Base-by-base conservation (phyloP, 2,113 vertebrate genomes). In the Phalacrocorax brasilianus region DNA sequence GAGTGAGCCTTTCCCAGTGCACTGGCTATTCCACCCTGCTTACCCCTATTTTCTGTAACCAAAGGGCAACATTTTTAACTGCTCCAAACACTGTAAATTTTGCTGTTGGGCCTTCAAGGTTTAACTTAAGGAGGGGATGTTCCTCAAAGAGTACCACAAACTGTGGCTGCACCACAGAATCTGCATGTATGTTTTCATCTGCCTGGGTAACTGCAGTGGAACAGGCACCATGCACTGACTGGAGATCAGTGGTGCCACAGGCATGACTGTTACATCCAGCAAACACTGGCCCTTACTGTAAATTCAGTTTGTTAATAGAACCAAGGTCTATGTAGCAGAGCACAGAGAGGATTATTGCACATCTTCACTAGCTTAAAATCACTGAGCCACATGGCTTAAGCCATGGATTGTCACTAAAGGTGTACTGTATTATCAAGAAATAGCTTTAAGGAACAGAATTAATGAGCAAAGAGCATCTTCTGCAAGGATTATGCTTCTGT, bases 81-180 rank as follows among this genome's bases (percentile, higher is more conserved):
- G 12, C 45, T 66, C 5, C 20, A 78, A 28, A 74, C 47, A 58
- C 11, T 20, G 27, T 74, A 59, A 49, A 79, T 55, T 78, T 59
- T 87, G 44, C 66, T 70, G 11, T 30, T 33, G 49, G 23, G 16
- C 14, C 50, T 88, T 66, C 35, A 35, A 71, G 55, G 20, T 24
- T 78, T 30, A 44, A 6, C 19, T 66, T 32, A 76, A 50, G 7
- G n/a, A 70, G 20, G n/a, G 8, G 35, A 32, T 35, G 19, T 8
- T 73, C 45, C 66, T 70, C 42, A 65, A 53, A 50, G 14, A 66
- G 47, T 40, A 10, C 33, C 50, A 27, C 19, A 62, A 24, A 33
- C 45, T 0, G 0, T 21, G 62, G 33, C 12, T 66, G 26, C 30
- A 65, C 47, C 52, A 42, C 32, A 55, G 32, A 65, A 55, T 30